These are phyloP conservation scores for Agrochola circellaris DNA, from an alignment of 2,888 invertebrate genomes.

Conservation along the genomic window DNA sequence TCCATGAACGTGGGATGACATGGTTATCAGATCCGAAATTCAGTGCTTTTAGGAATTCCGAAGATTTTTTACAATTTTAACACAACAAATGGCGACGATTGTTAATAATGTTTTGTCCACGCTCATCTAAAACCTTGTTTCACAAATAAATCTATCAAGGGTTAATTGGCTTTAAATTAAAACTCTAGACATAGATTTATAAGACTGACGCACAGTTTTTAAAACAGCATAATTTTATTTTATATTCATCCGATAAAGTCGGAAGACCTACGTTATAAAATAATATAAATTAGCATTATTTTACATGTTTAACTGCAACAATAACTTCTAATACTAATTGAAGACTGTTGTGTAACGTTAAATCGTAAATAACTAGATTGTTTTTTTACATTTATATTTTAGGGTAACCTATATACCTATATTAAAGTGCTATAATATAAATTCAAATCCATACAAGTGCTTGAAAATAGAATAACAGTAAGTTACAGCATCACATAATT, in stretches of 20 bases:
- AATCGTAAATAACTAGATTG: slow-evolving; percentile 46
- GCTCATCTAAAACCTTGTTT: slow-evolving; percentile 33
- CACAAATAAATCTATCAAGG: slow-evolving; percentile 18
- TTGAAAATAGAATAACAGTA: slow-evolving; percentile 50
- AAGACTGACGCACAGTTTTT: slow-evolving; percentile 28
- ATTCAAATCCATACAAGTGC: slow-evolving; percentile 62
- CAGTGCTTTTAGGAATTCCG: not conserved
- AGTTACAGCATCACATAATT: slow-evolving; percentile 52
- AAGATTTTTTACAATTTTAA: not conserved
- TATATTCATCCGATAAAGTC: slow-evolving; percentile 43
- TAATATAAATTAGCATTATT: slow-evolving; percentile 59
- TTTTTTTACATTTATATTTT: slow-evolving; percentile 44
- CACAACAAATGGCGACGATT: not conserved
- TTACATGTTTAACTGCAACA: slow-evolving; percentile 51
- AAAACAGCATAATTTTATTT: slow-evolving; percentile 19
- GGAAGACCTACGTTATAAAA: slow-evolving; percentile 51
- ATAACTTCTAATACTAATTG: slow-evolving; percentile 60
- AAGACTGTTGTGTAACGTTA: slow-evolving; percentile 56
- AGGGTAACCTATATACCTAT: slow-evolving; percentile 49
- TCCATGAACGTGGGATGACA: slow-evolving; percentile 26
- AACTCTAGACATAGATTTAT: slow-evolving; percentile 13
- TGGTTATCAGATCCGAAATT: not conserved
- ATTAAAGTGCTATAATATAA: slow-evolving; percentile 59
- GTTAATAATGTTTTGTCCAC: slow-evolving; percentile 18
- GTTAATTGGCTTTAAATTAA: slow-evolving; percentile 9